Evolutionary conservation across 2,888 invertebrate species (phyloP), one percentile per base, ranked within the genome.

Genomic region (Lypha dubia): DNA sequence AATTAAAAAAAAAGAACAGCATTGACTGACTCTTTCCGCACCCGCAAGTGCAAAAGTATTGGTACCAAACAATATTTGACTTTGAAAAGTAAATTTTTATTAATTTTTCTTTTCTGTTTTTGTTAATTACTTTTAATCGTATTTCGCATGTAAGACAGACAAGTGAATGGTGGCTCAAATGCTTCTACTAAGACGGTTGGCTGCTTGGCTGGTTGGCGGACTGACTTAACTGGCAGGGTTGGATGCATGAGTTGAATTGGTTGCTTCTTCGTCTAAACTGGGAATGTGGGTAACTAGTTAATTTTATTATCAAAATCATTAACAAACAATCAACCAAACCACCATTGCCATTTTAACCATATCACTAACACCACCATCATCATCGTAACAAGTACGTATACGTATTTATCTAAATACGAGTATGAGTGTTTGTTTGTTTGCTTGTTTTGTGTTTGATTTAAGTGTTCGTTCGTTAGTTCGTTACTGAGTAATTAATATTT

Each of bases 401-500:
- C 0, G 11, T 49, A 49, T 20, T 6, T 20, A 49, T 20, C 15
- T 20, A 49, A 53, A 13, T 11, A n/a, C n/a, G 13, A 51, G 51
- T 38, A 44, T 73, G 46, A 28, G 49, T 60, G 38, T 11, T 8
- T 75, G 32, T 58, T 9, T 46, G 60, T 56, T 8, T 58, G 28
- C 56, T 46, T 79, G 56, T 67, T 63, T 62, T 86, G 60, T 51
- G 38, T 11, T 51, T 24, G 8, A 53, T 79, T 84, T 79, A 60
- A 85, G 60, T 86, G 53, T 51, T 49, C 60, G 85, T 24, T 70
- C 79, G 84, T 35, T 76, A 65, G 86, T 35, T 76, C 60, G 86
- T 84, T 86, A 79, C 79, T 83, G 87, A 87, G 74, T 89, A 88
- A 90, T 90, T 89, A 90, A 90, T 90, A 90, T 90, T 90, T 90